Evolutionary conservation across 2,888 invertebrate species (phyloP).

Genomic region (Drosophila maculinotata): DNA sequence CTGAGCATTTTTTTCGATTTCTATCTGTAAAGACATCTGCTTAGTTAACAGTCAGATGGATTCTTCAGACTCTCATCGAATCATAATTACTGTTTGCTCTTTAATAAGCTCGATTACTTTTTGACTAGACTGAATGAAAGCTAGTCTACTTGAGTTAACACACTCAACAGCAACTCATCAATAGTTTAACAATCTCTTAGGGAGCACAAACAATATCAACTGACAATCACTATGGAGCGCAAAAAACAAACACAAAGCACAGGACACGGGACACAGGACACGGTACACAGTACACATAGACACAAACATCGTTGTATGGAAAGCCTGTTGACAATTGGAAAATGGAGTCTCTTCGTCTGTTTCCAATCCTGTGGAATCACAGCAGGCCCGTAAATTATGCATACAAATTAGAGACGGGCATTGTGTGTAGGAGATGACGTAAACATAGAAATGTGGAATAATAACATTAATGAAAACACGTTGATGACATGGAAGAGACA

Average conservation of each 20-base stretch:
- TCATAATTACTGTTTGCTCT: background rate
- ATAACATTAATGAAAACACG: constrained; percentile 79
- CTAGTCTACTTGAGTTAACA: background rate
- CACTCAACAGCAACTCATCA: constrained; percentile 3
- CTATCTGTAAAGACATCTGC: no score
- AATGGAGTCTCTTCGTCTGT: constrained; percentile 13
- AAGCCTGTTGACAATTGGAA: constrained; percentile 53
- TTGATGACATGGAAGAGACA: constrained; percentile 50
- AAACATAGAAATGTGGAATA: constrained; percentile 77
- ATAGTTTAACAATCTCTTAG: constrained; percentile 26
- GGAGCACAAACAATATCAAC: constrained; percentile 35
- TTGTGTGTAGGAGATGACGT: constrained; percentile 62
- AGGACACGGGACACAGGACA: constrained; percentile 1
- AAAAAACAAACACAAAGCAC: constrained; percentile 23
- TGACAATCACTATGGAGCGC: constrained; percentile 37
- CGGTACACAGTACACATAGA: background rate
- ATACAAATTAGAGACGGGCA: constrained; percentile 73
- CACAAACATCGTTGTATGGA: constrained; percentile 11
- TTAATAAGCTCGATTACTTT: background rate
- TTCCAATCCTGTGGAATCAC: constrained; percentile 15
- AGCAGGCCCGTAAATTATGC: constrained; percentile 70
- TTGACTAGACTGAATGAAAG: background rate
- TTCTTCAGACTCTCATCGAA: no score
- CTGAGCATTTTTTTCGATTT: background rate
- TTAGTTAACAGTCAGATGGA: no score